These are phyloP conservation scores for Phengaris alcon DNA, from an alignment of 2,888 invertebrate species.

Conservation along the genomic window DNA sequence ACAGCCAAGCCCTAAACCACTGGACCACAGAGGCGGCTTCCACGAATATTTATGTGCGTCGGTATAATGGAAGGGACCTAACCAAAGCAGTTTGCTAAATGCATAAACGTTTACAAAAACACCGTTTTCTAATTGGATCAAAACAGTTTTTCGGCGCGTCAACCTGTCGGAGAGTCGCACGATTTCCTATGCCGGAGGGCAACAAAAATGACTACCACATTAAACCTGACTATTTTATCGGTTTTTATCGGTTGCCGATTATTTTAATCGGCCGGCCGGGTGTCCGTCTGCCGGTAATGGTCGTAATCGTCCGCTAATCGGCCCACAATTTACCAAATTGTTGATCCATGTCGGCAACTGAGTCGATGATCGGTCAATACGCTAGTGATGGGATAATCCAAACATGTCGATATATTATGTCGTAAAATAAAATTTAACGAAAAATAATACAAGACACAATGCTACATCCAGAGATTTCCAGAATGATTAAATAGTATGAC, in stretches of 20 bases:
- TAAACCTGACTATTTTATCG: slow-evolving; percentile 67
- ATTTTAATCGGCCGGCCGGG: slow-evolving; percentile 76
- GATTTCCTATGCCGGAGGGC: slow-evolving; percentile 40
- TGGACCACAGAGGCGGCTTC: no score
- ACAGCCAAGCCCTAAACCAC: no score
- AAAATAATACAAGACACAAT: background rate
- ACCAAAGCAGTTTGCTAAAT: no score
- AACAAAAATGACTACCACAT: slow-evolving; percentile 60
- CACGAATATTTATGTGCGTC: no score
- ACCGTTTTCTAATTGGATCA: slow-evolving; percentile 17
- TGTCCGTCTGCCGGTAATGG: slow-evolving; percentile 76
- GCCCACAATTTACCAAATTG: slow-evolving; percentile 78
- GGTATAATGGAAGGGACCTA: no score
- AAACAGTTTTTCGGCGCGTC: slow-evolving; percentile 25
- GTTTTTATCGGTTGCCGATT: slow-evolving; percentile 76
- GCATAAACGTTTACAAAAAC: background rate
- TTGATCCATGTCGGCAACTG: slow-evolving; percentile 76
- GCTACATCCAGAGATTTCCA: no score
- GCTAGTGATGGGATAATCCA: slow-evolving; percentile 53
- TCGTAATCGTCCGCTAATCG: slow-evolving; percentile 78
- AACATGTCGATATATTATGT: slow-evolving; percentile 46
- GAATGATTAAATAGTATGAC: no score
- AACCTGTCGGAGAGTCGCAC: slow-evolving; percentile 32
- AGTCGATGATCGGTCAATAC: slow-evolving; percentile 58
- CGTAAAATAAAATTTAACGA: background rate